These are phyloP conservation scores for Callimorpha dominula DNA, from an alignment of 2,888 invertebrate genomes.

Conservation along the genomic window DNA sequence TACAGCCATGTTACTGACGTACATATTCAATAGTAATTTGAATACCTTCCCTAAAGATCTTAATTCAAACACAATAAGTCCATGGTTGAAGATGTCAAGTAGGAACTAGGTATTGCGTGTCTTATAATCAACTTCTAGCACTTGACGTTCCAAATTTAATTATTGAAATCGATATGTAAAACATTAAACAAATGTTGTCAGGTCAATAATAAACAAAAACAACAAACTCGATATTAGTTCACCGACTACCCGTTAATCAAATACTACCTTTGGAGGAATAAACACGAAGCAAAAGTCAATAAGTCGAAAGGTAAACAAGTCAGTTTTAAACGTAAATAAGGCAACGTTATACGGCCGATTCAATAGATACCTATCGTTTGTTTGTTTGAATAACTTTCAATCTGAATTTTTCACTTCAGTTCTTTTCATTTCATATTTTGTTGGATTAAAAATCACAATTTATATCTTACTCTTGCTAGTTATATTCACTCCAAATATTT, in stretches of 20 bases:
- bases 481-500: not conserved
- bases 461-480: slow-evolving; percentile 31
- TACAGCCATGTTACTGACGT: too few species aligned
- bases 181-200: slow-evolving; percentile 15
- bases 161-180: too few species aligned
- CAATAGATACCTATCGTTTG: slow-evolving; percentile 52
- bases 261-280: slow-evolving; percentile 36
- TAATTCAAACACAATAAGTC: too few species aligned
- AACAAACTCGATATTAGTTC: slow-evolving; percentile 13
- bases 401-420: slow-evolving; percentile 36
- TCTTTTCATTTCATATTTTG: slow-evolving; percentile 37
- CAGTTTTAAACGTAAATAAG: slow-evolving; percentile 52
- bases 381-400: slow-evolving; percentile 51
- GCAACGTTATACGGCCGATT: slow-evolving; percentile 47
- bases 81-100: too few species aligned
- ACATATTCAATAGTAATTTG: too few species aligned
- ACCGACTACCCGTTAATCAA: slow-evolving; percentile 19
- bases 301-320: slow-evolving; percentile 54
- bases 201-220: slow-evolving; percentile 8
- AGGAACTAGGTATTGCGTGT: too few species aligned
- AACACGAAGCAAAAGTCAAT: slow-evolving; percentile 56
- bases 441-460: slow-evolving; percentile 36
- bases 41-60: too few species aligned
- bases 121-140: too few species aligned
- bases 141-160: too few species aligned